Conservation (phyloP, 1,140 invertebrate species). For the Ectropis grisescens region DNA sequence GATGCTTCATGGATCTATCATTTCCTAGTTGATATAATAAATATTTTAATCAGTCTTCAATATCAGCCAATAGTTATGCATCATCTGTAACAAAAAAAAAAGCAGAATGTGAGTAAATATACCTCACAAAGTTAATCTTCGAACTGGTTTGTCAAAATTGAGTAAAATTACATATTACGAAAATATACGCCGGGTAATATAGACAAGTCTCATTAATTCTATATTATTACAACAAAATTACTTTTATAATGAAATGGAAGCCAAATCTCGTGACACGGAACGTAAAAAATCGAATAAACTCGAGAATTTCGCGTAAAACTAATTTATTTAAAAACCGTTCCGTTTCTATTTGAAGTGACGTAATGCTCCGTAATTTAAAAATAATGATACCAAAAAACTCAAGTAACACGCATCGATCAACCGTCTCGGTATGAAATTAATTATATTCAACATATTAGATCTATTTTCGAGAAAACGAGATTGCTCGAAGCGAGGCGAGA, state of each 20-base stretch:
- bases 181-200: conserved; percentile 19
- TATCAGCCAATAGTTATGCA: conserved; percentile 30
- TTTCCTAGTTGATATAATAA: conserved; percentile 40
- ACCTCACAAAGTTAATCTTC: conserved; percentile 10
- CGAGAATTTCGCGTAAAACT: conserved; percentile 44
- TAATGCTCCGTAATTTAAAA: conserved; percentile 57
- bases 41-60: conserved; percentile 51
- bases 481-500: conserved; percentile 37
- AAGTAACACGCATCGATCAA: conserved; percentile 59
- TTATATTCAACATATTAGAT: conserved; percentile 62
- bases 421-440: conserved; percentile 48
- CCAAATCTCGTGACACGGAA: conserved; percentile 15
- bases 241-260: conserved; percentile 26
- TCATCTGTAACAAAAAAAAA: conserved; percentile 45
- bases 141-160: conserved; percentile 16
- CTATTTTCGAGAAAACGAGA: conserved; percentile 64
- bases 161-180: conserved; percentile 16
- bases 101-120: conserved; percentile 7
- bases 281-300: conserved; percentile 37
- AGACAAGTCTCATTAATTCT: conserved; percentile 27
- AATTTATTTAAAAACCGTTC: conserved; percentile 32
- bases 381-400: conserved; percentile 42
- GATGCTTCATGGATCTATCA: conserved; percentile 33
- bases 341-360: conserved; percentile 49
- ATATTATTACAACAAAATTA: conserved; percentile 39